Evolutionary conservation across 2,888 invertebrate genomes (phyloP), one percentile per base, ranked within the genome.

Genomic region (Leptopilina drosophilae): DNA sequence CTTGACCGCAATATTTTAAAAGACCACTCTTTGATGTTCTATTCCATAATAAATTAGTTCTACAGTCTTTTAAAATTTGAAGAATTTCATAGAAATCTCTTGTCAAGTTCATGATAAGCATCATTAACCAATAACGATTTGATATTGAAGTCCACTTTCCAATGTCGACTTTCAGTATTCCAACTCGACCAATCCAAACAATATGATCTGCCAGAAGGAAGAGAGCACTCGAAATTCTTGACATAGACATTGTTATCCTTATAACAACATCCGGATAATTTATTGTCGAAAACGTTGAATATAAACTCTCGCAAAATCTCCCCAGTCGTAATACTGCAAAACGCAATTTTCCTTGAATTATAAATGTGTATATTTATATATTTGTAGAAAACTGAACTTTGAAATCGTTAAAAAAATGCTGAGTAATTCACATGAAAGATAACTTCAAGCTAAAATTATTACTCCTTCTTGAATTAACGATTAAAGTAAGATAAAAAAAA

Each of bases 181-280:
- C 97, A 64, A 95, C 95, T 86, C 95, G 94, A 5, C 96, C 95
- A 3, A 97, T 92, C 97, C 98, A 98, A 53, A 98, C 94, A 53
- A 98, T 93, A 89, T 98, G 97, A 90, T 98, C 98, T 14, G 96
- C 95, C 69, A 97, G 92, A 3, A 98, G 93, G 88, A 95, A 98
- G 42, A 97, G 90, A 0, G 97, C 94, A 90, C 96, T 95, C 42
- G 96, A 94, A 77, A 98, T 93, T 92, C 96, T 97, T 82, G 97
- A 96, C 76, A 97, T 89, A 0, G 97, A 96, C 56, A 97, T 91
- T 46, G 96, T 95, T 11, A 95, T 90, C 84, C 96, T 94, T 26
- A 97, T 92, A 5, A 95, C 93, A 15, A 94, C 89, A 89, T 98
- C 95, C 46, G 95, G 94, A 89, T 97, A 94, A 83, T 96, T 94